These are phyloP conservation scores for Hassar affinis DNA, from an alignment of 2,113 vertebrate species.

Conservation along the genomic window DNA sequence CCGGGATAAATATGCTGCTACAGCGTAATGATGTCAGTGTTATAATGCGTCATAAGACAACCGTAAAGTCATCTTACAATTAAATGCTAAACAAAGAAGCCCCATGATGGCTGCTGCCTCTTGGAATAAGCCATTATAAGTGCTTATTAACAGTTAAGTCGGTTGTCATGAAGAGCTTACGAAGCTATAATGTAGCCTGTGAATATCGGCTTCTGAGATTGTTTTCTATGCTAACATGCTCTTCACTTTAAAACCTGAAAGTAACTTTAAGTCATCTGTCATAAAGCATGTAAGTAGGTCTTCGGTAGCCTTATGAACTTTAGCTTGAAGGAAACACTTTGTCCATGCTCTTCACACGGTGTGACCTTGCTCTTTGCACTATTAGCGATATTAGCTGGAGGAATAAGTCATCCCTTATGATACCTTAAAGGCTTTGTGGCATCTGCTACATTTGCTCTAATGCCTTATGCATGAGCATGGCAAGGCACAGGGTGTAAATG, in stretches of 20 bases:
- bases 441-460: slow-evolving; percentile 21
- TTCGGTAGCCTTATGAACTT: background rate
- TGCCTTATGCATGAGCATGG: slow-evolving; percentile 7
- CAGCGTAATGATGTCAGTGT: background rate
- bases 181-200: background rate
- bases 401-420: background rate
- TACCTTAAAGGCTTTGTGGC: background rate
- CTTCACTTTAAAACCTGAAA: background rate
- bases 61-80: no score
- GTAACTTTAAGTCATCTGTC: background rate
- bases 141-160: no score
- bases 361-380: background rate
- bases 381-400: background rate
- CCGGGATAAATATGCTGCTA: background rate
- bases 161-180: background rate
- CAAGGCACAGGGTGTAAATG: background rate
- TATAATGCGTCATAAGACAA: background rate
- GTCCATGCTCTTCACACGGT: background rate
- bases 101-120: no score
- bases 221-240: background rate
- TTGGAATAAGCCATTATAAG: no score
- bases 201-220: background rate
- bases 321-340: background rate
- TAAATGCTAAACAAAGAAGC: no score
- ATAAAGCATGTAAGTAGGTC: background rate